phyloP scores from a whole-genome alignment of 2,113 vertebrate species.

The Procapra przewalskii region DNA sequence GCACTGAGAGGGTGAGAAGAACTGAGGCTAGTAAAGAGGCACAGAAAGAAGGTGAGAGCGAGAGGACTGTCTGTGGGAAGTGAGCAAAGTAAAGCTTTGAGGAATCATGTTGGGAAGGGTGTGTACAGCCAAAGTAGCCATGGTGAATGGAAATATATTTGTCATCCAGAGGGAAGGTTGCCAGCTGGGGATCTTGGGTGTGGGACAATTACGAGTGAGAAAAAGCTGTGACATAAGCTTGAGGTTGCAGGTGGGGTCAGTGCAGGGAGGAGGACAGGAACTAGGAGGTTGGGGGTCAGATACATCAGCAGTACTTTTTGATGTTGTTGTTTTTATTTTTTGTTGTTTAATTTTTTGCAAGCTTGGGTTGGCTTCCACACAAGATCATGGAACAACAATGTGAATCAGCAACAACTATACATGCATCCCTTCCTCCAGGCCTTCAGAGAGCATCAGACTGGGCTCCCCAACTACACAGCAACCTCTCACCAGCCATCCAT shows the following conservation, averaged over 20 bases:
- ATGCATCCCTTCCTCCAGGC: not conserved
- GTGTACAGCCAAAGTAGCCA: not conserved
- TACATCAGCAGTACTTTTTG: not conserved
- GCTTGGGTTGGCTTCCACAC: not conserved
- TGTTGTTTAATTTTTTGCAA: not conserved
- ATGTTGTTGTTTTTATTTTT: not conserved
- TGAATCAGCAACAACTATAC: not conserved
- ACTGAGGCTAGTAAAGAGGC: not conserved
- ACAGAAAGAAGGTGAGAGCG: accelerated
- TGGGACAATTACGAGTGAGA: not conserved
- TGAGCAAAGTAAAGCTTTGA: not conserved
- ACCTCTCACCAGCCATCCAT: not conserved
- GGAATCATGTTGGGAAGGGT: not conserved
- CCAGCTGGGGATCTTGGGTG: not conserved
- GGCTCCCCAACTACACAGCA: not conserved
- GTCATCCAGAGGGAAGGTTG: not conserved
- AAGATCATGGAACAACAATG: not conserved
- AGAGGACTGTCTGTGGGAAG: not conserved
- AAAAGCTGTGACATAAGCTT: not conserved
- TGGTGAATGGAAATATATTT: not conserved
- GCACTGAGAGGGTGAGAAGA: not conserved
- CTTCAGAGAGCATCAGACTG: not conserved
- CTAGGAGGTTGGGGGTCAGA: not conserved
- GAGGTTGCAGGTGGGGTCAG: not conserved
- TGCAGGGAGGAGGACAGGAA: not conserved